A percentile compares a stretch with the other conserved stretches of the same genome.
Evolutionary conservation across 1,140 invertebrate species (phyloP).

Genomic region (Neelides sp.): DNA sequence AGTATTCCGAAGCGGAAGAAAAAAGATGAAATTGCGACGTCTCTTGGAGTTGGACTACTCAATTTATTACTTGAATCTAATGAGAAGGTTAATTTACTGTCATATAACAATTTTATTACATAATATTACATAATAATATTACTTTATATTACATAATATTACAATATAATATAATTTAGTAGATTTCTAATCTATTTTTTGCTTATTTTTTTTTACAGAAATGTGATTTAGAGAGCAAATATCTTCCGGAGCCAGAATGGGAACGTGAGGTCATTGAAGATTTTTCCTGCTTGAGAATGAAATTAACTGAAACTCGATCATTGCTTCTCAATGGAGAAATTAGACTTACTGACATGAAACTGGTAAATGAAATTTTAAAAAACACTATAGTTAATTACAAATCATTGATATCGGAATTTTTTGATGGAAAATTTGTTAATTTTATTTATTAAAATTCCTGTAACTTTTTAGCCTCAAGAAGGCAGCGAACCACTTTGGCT

Average conservation of each 20-base stretch:
- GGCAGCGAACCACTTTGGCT: slow-evolving; percentile 8
- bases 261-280: not conserved
- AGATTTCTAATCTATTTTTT: not conserved
- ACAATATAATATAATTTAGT: not conserved
- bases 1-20: not conserved
- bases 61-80: no score
- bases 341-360: not conserved
- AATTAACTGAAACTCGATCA: not conserved
- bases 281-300: slow-evolving; percentile 5
- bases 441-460: not conserved
- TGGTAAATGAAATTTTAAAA: not conserved
- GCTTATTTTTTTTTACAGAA: no score
- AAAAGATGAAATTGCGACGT: not conserved
- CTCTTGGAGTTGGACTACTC: no score
- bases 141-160: not conserved
- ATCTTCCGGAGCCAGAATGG: slow-evolving; percentile 6
- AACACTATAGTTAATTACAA: not conserved
- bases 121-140: not conserved
- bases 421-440: not conserved
- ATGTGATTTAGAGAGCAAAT: not conserved
- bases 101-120: no score
- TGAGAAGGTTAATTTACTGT: no score
- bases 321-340: not conserved
- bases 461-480: slow-evolving; percentile 12
- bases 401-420: not conserved